Conservation (phyloP, 2,113 vertebrate species). For the Callocephalon fimbriatum region DNA sequence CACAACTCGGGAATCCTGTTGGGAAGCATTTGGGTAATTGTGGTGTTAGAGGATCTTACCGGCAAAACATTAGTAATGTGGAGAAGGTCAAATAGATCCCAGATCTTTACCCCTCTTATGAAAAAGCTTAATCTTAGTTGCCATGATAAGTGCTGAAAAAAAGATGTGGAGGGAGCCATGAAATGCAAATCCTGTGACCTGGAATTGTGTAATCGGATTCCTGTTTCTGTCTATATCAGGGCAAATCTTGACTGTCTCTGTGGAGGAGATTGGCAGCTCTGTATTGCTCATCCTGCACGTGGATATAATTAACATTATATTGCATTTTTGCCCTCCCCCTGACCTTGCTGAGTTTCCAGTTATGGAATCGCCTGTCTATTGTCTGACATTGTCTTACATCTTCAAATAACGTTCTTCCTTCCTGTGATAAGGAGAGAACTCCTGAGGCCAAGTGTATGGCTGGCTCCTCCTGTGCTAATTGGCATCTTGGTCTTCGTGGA, state of each 20-base stretch:
- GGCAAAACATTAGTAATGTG: background rate
- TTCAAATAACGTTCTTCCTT: constrained; percentile 50
- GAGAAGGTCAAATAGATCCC: background rate
- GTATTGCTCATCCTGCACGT: constrained; percentile 9
- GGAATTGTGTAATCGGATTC: background rate
- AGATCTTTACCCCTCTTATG: background rate
- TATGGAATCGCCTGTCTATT: constrained; percentile 4
- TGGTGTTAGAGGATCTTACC: background rate
- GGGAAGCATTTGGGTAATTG: background rate
- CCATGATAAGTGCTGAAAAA: background rate
- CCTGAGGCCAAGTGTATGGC: background rate
- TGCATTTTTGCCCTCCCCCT: constrained; percentile 3
- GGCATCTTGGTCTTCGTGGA: background rate
- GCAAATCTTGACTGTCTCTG: background rate
- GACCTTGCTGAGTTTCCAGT: constrained; percentile 52
- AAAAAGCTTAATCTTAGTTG: background rate
- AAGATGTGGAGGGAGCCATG: background rate
- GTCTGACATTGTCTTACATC: constrained; percentile 32
- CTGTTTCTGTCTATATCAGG: background rate
- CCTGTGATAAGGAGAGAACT: constrained; percentile 15
- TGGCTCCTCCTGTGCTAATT: background rate
- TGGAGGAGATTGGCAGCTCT: background rate
- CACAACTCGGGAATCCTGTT: background rate
- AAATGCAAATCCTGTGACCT: background rate
- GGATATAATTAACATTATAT: constrained; percentile 46